Base-by-base conservation (phyloP, 2,113 vertebrate species). In the Ptyas mucosa region DNA sequence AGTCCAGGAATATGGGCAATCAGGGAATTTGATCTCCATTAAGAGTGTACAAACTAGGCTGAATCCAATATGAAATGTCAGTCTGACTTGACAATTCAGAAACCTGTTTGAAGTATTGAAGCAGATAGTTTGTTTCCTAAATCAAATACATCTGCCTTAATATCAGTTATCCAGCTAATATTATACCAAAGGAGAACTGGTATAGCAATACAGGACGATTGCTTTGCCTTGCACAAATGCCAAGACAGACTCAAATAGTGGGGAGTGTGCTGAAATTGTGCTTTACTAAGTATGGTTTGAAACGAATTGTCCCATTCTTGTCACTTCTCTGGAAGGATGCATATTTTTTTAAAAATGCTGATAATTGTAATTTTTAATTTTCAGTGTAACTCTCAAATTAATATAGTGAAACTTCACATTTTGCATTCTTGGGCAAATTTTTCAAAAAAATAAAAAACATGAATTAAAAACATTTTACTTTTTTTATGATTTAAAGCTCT, bases 401-500 rank as follows among this genome's bases (percentile, higher is more conserved):
- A 93, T 94, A 93, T 53, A 95, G 88, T 91, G 95, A 93, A 96
- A 94, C 11, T 6, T 94, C 1, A 6, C 88, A 43, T 69, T 23
- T 93, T 95, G 90, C 95, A 91, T 75, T 93, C 91, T 92, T 95
- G 95, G 92, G 91, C 0, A 6, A 52, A 94, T 95, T 94, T 15
- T 5, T 92, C 91, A 94, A 96, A 89, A n/a, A 94, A 97, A 96
- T 96, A 97, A 97, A 53, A 97, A 90, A 90, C 7, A 89, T 90
- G 88, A 46, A 95, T 26, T 39, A 95, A 93, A 95, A 89, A 46
- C 11, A 86, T 93, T 52, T n/a, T 88, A 94, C 57, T 92, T 92
- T 92, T 15, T 75, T 55, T 8, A 46, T 5, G 92, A 20, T 64
- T 85, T 75, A 91, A 93, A 49, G 23, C 2, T 24, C 87, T 43